A percentile compares a stretch with the other conserved stretches of the same genome.
Conservation (phyloP, 64 coral and sea anemone genomes). For the Catalaphyllia jardinei region DNA sequence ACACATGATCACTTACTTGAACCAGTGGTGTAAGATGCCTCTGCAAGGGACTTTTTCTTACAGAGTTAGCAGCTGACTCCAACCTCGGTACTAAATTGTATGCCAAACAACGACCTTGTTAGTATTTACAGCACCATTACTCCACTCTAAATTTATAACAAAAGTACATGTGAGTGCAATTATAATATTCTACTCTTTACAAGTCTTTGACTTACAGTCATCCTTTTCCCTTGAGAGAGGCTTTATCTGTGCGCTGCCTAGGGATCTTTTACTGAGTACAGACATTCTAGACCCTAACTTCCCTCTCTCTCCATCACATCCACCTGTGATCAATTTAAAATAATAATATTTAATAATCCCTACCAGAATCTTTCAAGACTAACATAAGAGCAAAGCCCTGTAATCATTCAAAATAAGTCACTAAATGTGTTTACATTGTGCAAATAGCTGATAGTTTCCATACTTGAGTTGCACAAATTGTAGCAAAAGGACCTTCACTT, state of each 20-base stretch:
- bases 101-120: not conserved
- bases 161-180: too few species aligned
- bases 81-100: constrained; percentile 13
- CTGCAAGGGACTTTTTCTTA: constrained; percentile 1
- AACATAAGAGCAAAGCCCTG: too few species aligned
- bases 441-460: too few species aligned
- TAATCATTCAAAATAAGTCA: too few species aligned
- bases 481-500: too few species aligned
- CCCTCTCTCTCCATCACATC: not conserved
- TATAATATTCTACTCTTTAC: too few species aligned
- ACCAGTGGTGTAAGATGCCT: not conserved
- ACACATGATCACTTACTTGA: constrained; percentile 4
- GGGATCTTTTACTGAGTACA: constrained; percentile 2
- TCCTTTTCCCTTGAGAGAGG: constrained; percentile 6
- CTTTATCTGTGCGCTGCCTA: not conserved
- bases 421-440: too few species aligned
- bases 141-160: not conserved
- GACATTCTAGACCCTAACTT: constrained; percentile 41
- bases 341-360: not conserved
- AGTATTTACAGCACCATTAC: not conserved
- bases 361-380: not conserved
- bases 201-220: not conserved
- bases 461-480: too few species aligned
- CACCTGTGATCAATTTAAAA: not conserved
- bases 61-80: constrained; percentile 2